Conservation (phyloP, 1,140 invertebrate species). For the Aricia agestis region DNA sequence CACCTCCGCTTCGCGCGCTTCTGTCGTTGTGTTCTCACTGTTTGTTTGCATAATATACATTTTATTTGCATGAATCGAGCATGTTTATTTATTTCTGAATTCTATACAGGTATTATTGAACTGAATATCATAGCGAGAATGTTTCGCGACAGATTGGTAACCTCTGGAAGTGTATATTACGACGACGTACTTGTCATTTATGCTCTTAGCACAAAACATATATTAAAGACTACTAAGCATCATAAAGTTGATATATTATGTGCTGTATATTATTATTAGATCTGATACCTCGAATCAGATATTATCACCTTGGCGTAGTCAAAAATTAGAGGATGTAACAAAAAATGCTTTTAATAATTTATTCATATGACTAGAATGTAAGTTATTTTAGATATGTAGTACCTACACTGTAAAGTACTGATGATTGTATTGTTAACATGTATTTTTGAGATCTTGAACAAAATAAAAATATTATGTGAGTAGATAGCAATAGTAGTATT, state of each 20-base stretch:
- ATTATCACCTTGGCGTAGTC: too few relatives aligned
- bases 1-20: slow-evolving; percentile 55
- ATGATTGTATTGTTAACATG: neutral
- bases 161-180: too few relatives aligned
- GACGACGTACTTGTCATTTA: too few relatives aligned
- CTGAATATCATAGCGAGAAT: too few relatives aligned
- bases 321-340: too few relatives aligned
- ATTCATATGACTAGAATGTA: neutral
- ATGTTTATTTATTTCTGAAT: slow-evolving; percentile 42
- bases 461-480: neutral
- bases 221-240: too few relatives aligned
- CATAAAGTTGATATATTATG: too few relatives aligned
- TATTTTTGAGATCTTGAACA: neutral
- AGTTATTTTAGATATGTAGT: neutral
- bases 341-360: neutral
- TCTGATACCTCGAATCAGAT: too few relatives aligned
- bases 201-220: too few relatives aligned
- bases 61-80: slow-evolving; percentile 71
- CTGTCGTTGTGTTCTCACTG: slow-evolving; percentile 63
- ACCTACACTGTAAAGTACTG: neutral
- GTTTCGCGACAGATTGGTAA: too few relatives aligned
- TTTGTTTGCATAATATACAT: slow-evolving; percentile 68
- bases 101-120: slow-evolving; percentile 3
- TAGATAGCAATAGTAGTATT: neutral
- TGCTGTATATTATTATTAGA: too few relatives aligned